Evolutionary conservation across 1,140 invertebrate genomes (phyloP).

Genomic region (Rhagoletis zephyria): DNA sequence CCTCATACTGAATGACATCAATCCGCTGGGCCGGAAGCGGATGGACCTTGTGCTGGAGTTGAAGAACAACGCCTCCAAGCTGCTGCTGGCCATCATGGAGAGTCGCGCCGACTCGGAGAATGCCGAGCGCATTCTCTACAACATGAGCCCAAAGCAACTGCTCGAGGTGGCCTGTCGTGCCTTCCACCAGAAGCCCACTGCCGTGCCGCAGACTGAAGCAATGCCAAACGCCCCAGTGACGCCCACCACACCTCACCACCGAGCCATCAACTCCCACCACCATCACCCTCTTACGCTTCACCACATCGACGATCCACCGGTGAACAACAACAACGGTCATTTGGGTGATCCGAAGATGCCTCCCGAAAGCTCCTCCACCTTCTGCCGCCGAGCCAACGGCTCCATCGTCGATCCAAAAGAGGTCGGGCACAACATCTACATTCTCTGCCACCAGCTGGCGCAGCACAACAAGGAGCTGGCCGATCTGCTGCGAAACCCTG

Average conservation of each 20-base stretch:
- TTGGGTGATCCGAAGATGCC: too few species aligned
- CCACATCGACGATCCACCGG: too few species aligned
- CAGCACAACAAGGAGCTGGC: slow-evolving; percentile 96
- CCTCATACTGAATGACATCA: slow-evolving; percentile 97
- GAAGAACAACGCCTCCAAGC: slow-evolving; percentile 98
- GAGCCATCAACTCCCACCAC: too few species aligned
- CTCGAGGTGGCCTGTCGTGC: slow-evolving; percentile 94
- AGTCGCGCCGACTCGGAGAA: slow-evolving; percentile 97
- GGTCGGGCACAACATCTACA: slow-evolving; percentile 99
- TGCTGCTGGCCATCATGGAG: slow-evolving; percentile 98
- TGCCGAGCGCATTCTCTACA: slow-evolving; percentile 95
- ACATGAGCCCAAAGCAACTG: slow-evolving; percentile 96
- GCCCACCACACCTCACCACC: too few species aligned
- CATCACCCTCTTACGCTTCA: too few species aligned
- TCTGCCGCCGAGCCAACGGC: too few species aligned
- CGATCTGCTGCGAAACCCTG: slow-evolving; percentile 84
- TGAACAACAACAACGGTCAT: too few species aligned
- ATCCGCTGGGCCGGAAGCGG: slow-evolving; percentile 94
- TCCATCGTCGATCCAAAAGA: slow-evolving; percentile 80
- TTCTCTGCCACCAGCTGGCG: slow-evolving; percentile 96
- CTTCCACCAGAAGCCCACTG: slow-evolving; percentile 94
- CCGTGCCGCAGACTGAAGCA: too few species aligned
- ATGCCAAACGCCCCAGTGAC: too few species aligned
- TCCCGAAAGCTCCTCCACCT: too few species aligned
- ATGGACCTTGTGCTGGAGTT: slow-evolving; percentile 98